Evolutionary conservation across 2,888 invertebrate genomes (phyloP), one percentile per base, ranked within the genome.

Genomic region (Drosophila macrospina): DNA sequence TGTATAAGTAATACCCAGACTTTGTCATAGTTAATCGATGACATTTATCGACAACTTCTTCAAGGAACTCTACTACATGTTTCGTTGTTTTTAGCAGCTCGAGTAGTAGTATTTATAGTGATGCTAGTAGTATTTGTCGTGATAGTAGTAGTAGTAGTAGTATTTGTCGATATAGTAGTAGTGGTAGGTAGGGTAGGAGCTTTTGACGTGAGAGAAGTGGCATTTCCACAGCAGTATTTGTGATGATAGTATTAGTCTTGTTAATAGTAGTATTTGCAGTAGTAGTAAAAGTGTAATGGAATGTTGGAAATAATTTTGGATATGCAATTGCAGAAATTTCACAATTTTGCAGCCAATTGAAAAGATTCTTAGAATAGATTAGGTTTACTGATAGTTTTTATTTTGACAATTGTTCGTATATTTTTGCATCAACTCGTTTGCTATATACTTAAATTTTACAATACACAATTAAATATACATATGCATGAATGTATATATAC

Each of bases 361-460:
- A 69, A 63, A 6, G 11, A 37, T 36, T 39, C 16, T 15, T 57
- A 32, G 13, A 6, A 41, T 47, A 16, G 15, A 34, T 63, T 60
- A 47, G 32, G 72, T 78, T 54, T 61, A 69, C 64, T 70, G 37
- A 80, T 75, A 78, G 69, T 71, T 80, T 74, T 83, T 84, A 81
- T 84, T 88, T 77, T 62, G 73, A 83, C 72, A 73, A 65, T 69
- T 69, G 59, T 56, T 54, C 63, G 62, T 76, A 69, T 75, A 68
- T 74, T 26, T 50, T 42, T 50, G 67, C 65, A 55, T 65, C 15
- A 77, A 73, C 69, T 78, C 56, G 30, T 67, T 74, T 68, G 69
- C 77, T 80, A 77, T 76, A 63, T 44, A 44, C 34, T 54, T 61
- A 54, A 50, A 64, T 66, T 47, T 75, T 68, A 77, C 56, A 69